A percentile compares a stretch with the other conserved stretches of the same genome.
These are phyloP conservation scores for Alfaro cultratus DNA, from an alignment of 2,797 vertebrate genomes.

Conservation along the genomic window DNA sequence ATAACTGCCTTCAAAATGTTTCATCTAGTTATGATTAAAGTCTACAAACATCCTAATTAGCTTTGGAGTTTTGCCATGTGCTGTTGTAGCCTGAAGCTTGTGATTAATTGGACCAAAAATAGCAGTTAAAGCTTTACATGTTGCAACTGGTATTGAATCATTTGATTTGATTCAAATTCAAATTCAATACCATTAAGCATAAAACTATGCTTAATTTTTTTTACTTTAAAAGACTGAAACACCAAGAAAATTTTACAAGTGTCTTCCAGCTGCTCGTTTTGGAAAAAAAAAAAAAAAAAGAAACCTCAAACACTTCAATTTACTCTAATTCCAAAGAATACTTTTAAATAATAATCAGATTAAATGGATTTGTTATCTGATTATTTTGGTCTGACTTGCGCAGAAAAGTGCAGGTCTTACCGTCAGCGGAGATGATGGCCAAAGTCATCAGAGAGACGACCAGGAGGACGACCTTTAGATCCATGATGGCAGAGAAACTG, in stretches of 20 bases:
- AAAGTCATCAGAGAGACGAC: constrained; percentile 55
- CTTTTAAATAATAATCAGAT: background rate
- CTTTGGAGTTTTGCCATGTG: background rate
- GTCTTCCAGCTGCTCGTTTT: background rate
- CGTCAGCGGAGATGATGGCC: constrained; percentile 61
- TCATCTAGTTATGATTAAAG: background rate
- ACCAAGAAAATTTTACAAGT: background rate
- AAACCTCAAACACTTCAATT: background rate
- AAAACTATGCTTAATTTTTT: background rate
- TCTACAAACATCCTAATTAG: background rate
- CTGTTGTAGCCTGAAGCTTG: background rate
- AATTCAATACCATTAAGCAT: too few species aligned
- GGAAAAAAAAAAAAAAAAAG: background rate
- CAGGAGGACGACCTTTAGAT: constrained; percentile 54
- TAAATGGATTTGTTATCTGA: background rate
- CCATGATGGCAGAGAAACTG: constrained; percentile 63
- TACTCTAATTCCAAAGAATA: background rate
- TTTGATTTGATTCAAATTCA: too few species aligned
- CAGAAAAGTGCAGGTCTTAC: constrained; percentile 58
- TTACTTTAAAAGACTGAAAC: background rate
- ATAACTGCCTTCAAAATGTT: background rate
- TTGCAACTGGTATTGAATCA: background rate
- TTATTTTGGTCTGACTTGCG: background rate
- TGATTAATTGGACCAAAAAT: background rate
- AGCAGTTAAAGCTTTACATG: background rate